Conservation (phyloP, 2,888 invertebrate species). For the Chymomyza amoena region DNA sequence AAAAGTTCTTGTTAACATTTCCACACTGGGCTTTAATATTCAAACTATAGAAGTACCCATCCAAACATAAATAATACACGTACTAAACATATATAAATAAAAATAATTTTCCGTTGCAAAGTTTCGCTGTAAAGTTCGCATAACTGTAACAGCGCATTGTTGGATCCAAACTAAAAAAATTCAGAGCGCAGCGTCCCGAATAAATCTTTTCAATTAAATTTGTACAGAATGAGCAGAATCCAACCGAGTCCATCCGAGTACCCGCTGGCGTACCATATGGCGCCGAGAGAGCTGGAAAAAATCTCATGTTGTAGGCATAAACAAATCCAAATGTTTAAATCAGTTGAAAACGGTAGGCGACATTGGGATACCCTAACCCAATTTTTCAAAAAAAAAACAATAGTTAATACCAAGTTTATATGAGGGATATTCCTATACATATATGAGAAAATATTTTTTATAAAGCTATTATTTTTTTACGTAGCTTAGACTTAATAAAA, state of each 20-base stretch:
- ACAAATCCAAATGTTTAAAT: not conserved
- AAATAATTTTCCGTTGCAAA: not conserved
- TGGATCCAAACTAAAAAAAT: conserved; percentile 58
- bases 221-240: conserved; percentile 51
- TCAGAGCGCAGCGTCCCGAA: conserved; percentile 25
- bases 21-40: not conserved
- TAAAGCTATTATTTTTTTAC: too few species aligned
- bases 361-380: not conserved
- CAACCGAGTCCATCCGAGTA: conserved; percentile 27
- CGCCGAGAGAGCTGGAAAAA: conserved; percentile 44
- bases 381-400: too few species aligned
- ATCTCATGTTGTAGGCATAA: conserved; percentile 37
- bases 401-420: too few species aligned
- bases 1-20: not conserved
- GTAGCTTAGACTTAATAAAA: too few species aligned
- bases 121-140: conserved; percentile 7
- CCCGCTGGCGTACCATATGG: not conserved
- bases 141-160: conserved; percentile 39
- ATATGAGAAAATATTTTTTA: too few species aligned
- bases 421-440: too few species aligned
- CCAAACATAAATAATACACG: not conserved
- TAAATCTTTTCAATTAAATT: conserved; percentile 70
- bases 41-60: not conserved
- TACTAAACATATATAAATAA: not conserved
- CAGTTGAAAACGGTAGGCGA: not conserved